Conservation (phyloP, 2,113 vertebrate species). For the Phyllostomus hastatus region DNA sequence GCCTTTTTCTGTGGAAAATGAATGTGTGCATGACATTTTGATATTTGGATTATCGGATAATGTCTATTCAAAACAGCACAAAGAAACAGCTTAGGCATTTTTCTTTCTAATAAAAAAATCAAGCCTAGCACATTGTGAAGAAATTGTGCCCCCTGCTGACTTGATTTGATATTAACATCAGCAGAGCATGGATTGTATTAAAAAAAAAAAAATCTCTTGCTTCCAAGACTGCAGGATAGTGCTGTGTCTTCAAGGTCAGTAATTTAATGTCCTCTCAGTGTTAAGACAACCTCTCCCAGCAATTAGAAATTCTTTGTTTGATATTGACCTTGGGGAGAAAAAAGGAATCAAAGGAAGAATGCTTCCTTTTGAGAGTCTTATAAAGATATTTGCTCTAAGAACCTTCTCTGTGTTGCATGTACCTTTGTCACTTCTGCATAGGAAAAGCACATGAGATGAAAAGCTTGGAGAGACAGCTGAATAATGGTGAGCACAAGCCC, state of each 20-base stretch:
- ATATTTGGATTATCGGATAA: not conserved
- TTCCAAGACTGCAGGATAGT: constrained; percentile 33
- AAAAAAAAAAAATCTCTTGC: not conserved
- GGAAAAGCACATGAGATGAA: not conserved
- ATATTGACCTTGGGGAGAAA: constrained; percentile 40
- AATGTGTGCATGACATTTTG: not conserved
- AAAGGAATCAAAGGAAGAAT: constrained; percentile 43
- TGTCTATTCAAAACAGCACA: not conserved
- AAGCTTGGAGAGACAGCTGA: not conserved
- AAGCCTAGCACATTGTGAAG: constrained; percentile 64
- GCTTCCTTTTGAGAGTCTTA: not conserved
- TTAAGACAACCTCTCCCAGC: constrained; percentile 60
- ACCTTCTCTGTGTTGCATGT: not conserved
- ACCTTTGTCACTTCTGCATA: constrained; percentile 39
- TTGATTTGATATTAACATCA: constrained; percentile 62
- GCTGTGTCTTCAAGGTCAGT: constrained; percentile 67
- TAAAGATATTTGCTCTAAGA: constrained; percentile 26
- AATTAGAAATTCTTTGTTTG: constrained; percentile 62
- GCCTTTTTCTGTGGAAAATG: not conserved
- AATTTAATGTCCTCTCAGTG: constrained; percentile 38
- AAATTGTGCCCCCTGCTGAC: constrained; percentile 82
- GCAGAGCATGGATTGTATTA: not conserved
- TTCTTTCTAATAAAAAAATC: not conserved
- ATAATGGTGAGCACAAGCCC: not conserved
- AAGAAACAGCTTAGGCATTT: constrained; percentile 43